These are phyloP conservation scores for Synanceia verrucosa DNA, from an alignment of 2,797 vertebrate species.

Conservation along the genomic window DNA sequence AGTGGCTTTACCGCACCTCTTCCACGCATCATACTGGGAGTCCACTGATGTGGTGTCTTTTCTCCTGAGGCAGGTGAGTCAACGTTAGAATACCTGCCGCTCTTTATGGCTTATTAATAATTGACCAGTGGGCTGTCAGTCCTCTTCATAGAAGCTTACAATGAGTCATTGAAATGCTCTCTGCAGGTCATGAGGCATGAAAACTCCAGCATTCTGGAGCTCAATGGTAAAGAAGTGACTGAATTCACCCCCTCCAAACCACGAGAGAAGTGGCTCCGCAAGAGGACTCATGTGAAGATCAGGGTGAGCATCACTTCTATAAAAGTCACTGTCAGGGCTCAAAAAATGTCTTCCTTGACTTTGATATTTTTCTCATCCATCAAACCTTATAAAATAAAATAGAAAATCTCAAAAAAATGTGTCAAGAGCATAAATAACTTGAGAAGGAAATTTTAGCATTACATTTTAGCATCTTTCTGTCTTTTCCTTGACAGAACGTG, in stretches of 20 bases:
- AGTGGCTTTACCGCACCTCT: conserved; percentile 95
- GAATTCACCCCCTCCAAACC: conserved; percentile 98
- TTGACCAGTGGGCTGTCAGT: not conserved
- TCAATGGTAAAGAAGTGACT: conserved; percentile 96
- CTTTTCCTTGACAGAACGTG: conserved; percentile 86
- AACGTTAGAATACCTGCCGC: not conserved
- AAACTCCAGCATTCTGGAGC: conserved; percentile 92
- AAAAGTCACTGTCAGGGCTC: not conserved
- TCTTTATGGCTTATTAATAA: not conserved
- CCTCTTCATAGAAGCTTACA: not conserved
- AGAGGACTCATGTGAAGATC: conserved; percentile 97
- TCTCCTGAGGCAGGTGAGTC: conserved; percentile 93
- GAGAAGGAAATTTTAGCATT: no score
- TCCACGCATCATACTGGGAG: conserved; percentile 99
- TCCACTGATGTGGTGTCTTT: conserved; percentile 97
- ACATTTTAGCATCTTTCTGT: not conserved
- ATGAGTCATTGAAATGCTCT: conserved; percentile 52
- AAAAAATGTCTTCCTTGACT: not conserved
- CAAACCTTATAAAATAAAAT: not conserved
- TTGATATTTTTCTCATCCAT: not conserved
- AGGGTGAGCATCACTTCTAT: conserved; percentile 77
- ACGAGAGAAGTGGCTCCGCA: conserved; percentile 96
- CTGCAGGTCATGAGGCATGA: conserved; percentile 96
- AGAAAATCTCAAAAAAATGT: not conserved
- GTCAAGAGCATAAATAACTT: not conserved